Evolutionary conservation across 2,888 invertebrate species (phyloP).

Genomic region (Sinohyriopsis cumingii): DNA sequence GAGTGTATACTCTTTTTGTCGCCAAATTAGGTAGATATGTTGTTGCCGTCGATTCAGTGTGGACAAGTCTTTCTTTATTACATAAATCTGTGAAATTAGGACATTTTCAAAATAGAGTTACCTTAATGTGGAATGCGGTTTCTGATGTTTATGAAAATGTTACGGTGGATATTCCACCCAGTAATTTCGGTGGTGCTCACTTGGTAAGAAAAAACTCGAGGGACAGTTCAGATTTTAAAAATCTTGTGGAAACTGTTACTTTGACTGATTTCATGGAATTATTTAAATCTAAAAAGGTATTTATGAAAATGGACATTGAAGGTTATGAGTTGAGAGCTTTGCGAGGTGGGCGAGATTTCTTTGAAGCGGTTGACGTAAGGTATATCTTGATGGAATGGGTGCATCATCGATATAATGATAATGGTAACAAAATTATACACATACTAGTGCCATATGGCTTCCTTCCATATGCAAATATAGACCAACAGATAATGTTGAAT

Average conservation of each 20-base stretch:
- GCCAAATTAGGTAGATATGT: constrained; percentile 41
- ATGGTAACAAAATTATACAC: constrained; percentile 35
- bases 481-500: constrained; percentile 21
- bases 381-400: constrained; percentile 60
- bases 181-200: constrained; percentile 48
- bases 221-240: too few relatives aligned
- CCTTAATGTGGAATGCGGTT: constrained; percentile 46
- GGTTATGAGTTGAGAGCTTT: constrained; percentile 51
- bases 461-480: constrained; percentile 40
- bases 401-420: constrained; percentile 38
- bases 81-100: constrained; percentile 29
- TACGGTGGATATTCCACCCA: constrained; percentile 26
- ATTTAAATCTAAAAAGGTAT: constrained; percentile 32
- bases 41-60: constrained; percentile 41
- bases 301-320: constrained; percentile 62
- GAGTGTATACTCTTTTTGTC: constrained; percentile 45
- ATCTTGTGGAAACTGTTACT: constrained; percentile 36
- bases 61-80: constrained; percentile 32
- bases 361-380: constrained; percentile 46
- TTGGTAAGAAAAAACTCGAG: too few relatives aligned
- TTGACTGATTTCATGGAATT: constrained; percentile 47
- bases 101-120: constrained; percentile 30
- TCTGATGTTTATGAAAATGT: constrained; percentile 41
- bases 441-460: constrained; percentile 46
- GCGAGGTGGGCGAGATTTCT: constrained; percentile 38